These are phyloP conservation scores for Anastrepha ludens DNA, from an alignment of 1,140 invertebrate genomes.

Conservation along the genomic window DNA sequence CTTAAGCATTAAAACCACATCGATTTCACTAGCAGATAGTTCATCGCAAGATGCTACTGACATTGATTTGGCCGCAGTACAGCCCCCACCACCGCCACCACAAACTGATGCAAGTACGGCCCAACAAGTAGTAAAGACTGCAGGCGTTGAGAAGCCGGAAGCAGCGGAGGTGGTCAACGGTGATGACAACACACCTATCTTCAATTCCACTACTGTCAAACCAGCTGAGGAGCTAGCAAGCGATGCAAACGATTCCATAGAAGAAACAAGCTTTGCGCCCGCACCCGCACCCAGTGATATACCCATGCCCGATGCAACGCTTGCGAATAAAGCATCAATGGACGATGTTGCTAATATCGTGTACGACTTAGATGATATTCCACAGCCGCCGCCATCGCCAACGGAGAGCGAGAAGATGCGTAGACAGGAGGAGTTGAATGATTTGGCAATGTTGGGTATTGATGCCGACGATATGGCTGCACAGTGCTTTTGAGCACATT, in stretches of 20 bases:
- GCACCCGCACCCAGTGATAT: not conserved
- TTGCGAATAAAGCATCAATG: not conserved
- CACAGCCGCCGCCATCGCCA: conserved; percentile 65
- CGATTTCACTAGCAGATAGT: conserved; percentile 38
- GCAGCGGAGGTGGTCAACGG: not conserved
- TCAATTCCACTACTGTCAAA: too few species aligned
- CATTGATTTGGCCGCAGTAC: conserved; percentile 51
- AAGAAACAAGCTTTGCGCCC: not conserved
- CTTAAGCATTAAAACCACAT: not conserved
- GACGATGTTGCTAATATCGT: conserved; percentile 25
- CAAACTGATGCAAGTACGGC: not conserved
- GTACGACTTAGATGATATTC: conserved; percentile 63
- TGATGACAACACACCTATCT: not conserved
- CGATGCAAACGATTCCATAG: not conserved
- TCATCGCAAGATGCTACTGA: conserved; percentile 54
- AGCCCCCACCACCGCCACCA: conserved; percentile 60
- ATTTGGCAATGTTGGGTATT: conserved; percentile 82
- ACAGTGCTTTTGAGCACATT: conserved; percentile 72
- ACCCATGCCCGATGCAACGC: conserved; percentile 9
- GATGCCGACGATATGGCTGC: conserved; percentile 82
- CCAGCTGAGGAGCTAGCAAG: not conserved
- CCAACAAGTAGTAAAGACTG: not conserved
- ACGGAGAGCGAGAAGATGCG: conserved; percentile 70
- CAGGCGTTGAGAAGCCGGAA: not conserved
- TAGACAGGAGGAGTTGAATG: conserved; percentile 78